Evolutionary conservation across 2,113 vertebrate genomes (phyloP).

Genomic region (Emydura subglobosa): DNA sequence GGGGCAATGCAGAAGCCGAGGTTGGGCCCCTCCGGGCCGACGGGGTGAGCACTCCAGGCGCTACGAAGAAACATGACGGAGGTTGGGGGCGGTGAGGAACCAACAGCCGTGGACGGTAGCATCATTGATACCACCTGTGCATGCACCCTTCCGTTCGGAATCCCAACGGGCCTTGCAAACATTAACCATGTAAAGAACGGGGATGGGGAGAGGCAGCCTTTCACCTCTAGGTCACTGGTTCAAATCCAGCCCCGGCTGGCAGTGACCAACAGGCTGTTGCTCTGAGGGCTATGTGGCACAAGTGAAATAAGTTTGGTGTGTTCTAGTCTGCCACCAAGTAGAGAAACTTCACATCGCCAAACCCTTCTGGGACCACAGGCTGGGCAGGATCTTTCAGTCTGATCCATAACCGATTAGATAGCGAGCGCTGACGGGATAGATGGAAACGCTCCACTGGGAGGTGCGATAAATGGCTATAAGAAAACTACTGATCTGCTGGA

Average conservation of each 20-base stretch:
- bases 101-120: not conserved
- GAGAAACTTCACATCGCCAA: not conserved
- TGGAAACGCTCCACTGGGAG: not conserved
- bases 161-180: not conserved
- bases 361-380: not conserved
- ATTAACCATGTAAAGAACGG: not conserved
- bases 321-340: accelerated
- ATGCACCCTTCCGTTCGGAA: not conserved
- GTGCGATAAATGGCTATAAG: not conserved
- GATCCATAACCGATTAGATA: not conserved
- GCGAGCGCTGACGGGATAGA: not conserved
- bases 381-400: not conserved
- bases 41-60: not conserved
- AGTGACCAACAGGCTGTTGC: not conserved
- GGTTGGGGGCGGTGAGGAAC: not conserved
- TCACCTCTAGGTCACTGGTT: not conserved
- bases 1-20: not conserved
- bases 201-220: not conserved
- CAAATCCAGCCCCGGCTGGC: not conserved
- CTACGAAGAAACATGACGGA: not conserved
- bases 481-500: not conserved
- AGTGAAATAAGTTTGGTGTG: not conserved
- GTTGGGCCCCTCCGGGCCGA: not conserved
- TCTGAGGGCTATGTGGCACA: not conserved
- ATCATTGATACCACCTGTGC: accelerated